Conservation (phyloP, 2,888 invertebrate species). For the Rotaria socialis region DNA sequence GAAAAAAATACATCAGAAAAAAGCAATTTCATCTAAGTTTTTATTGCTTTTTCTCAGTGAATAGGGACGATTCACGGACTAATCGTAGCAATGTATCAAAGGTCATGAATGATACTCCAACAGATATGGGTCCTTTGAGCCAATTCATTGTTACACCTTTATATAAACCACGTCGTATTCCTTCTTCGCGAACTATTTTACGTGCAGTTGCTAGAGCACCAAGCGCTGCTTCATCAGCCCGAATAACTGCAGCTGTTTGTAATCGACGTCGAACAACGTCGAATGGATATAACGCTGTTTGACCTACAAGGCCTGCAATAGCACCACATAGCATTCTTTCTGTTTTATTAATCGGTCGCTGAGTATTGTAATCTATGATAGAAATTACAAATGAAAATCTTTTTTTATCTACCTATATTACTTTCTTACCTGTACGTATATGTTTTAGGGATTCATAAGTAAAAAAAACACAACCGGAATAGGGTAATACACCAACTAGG, state of each 20-base stretch:
- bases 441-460: constrained; percentile 90
- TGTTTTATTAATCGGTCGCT: constrained; percentile 53
- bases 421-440: constrained; percentile 57
- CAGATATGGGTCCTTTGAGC: constrained; percentile 72
- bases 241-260: constrained; percentile 59
- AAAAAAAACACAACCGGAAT: constrained; percentile 92
- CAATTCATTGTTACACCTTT: constrained; percentile 99
- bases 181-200: constrained; percentile 67
- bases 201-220: constrained; percentile 69
- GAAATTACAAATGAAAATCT: too few species aligned
- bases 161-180: constrained; percentile 80
- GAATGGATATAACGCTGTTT: constrained; percentile 89
- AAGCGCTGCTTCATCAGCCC: constrained; percentile 61
- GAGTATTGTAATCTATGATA: neutral
- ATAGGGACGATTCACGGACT: neutral
- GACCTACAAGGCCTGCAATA: constrained; percentile 82
- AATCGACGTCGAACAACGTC: constrained; percentile 79
- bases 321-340: constrained; percentile 76
- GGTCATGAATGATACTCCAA: constrained; percentile 88
- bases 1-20: neutral
- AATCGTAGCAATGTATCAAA: constrained; percentile 68
- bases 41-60: neutral
- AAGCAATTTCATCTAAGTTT: too few species aligned
- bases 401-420: too few species aligned
- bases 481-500: constrained; percentile 85